phyloP scores from a whole-genome alignment of 2,113 vertebrate genomes.

The Piliocolobus tephrosceles region DNA sequence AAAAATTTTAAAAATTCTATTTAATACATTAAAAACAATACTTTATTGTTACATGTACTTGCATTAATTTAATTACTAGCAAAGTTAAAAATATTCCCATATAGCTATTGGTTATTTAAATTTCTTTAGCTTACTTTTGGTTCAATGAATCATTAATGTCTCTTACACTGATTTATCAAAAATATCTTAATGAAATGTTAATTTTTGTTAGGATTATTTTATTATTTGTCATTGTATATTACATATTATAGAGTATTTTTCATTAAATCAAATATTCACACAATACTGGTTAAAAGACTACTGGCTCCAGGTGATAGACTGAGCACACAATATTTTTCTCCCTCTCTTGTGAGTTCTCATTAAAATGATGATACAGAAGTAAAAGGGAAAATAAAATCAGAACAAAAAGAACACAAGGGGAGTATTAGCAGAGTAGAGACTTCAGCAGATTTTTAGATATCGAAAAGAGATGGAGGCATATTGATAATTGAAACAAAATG shows the following conservation, averaged over 20 bases:
- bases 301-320: not conserved
- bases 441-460: not conserved
- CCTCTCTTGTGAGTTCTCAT: not conserved
- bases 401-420: not conserved
- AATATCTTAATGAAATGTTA: not conserved
- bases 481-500: not conserved
- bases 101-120: not conserved
- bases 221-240: constrained; percentile 18
- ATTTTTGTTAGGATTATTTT: not conserved
- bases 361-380: not conserved
- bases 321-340: not conserved
- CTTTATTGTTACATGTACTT: not conserved
- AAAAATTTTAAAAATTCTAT: not conserved
- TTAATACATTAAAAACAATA: not conserved
- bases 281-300: not conserved
- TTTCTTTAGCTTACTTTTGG: not conserved
- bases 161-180: not conserved
- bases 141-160: not conserved
- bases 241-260: not conserved
- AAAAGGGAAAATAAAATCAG: not conserved
- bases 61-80: not conserved
- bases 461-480: not conserved
- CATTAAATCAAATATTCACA: not conserved
- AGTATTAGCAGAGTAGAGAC: not conserved
- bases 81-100: not conserved